Conservation (phyloP, 92 coral and sea anemone genomes). For the Parazoanthus swiftii region DNA sequence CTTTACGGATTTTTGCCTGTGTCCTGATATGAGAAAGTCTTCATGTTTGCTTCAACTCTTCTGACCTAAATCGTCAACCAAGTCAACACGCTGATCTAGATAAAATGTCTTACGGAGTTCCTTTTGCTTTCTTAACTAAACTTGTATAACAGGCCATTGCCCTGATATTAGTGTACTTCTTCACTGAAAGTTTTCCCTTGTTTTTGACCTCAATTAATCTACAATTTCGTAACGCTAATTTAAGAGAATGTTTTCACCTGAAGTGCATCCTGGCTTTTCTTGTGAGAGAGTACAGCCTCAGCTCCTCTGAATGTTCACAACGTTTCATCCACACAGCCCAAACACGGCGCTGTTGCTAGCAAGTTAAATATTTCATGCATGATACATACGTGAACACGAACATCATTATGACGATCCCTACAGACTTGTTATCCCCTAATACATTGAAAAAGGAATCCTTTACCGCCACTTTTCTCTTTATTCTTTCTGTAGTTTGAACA, state of each 20-base stretch:
- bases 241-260: constrained; percentile 51
- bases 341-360: constrained; percentile 64
- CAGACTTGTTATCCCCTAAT: neutral
- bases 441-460: neutral
- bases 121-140: neutral
- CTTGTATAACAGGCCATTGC: neutral
- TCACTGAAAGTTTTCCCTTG: neutral
- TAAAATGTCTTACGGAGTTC: neutral
- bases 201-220: neutral
- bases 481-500: neutral
- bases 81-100: neutral
- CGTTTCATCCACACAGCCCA: constrained; percentile 87
- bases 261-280: constrained; percentile 75
- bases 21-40: too few relatives aligned
- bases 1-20: too few relatives aligned
- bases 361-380: neutral
- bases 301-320: constrained; percentile 94
- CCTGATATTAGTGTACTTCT: neutral
- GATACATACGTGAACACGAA: neutral
- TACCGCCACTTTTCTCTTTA: neutral
- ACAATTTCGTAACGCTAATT: neutral
- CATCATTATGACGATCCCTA: neutral
- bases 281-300: constrained; percentile 74
- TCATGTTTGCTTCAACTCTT: too few relatives aligned
- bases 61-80: neutral